Evolutionary conservation across 2,797 vertebrate genomes (phyloP).

Genomic region (Lepilemur ruficaudatus): DNA sequence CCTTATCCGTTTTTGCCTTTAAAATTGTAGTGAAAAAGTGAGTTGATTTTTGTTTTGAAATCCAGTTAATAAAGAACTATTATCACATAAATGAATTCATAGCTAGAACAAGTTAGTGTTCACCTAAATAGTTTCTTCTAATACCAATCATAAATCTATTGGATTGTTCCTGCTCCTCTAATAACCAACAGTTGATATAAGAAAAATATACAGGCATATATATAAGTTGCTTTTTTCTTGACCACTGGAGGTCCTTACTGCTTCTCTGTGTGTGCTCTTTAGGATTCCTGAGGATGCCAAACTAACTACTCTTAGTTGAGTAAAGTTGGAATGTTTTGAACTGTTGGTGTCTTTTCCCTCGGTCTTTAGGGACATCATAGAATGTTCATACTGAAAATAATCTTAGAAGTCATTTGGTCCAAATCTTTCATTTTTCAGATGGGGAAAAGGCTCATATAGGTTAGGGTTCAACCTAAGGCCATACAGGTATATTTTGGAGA

Average conservation of each 20-base stretch:
- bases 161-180: neutral
- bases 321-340: neutral
- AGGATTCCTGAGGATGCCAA: neutral
- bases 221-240: neutral
- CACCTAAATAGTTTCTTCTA: neutral
- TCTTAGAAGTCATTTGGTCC: neutral
- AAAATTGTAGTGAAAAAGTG: neutral
- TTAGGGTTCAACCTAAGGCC: neutral
- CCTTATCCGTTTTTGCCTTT: neutral
- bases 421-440: neutral
- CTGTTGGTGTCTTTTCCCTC: neutral
- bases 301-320: neutral
- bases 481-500: neutral
- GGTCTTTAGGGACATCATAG: neutral
- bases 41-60: constrained; percentile 9
- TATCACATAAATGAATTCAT: neutral
- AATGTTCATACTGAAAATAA: neutral
- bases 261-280: neutral
- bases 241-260: neutral
- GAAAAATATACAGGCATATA: neutral
- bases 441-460: neutral
- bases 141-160: neutral
- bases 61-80: neutral
- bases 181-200: neutral
- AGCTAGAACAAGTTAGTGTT: neutral